Base-by-base conservation (phyloP, 2,888 invertebrate species). In the Ophion costatus region DNA sequence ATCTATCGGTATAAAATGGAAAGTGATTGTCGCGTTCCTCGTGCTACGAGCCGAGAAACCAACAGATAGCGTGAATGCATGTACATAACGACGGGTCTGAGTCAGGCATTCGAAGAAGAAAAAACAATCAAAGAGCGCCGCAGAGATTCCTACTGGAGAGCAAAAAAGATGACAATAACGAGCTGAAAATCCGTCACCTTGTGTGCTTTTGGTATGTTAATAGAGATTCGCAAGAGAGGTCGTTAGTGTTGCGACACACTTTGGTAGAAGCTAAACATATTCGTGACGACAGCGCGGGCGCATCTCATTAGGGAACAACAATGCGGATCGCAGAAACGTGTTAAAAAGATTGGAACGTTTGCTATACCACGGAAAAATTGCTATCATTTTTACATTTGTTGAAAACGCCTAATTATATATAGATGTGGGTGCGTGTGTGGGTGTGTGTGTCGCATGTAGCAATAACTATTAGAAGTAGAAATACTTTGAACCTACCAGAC, bases 171-270 rank as follows among this genome's bases (percentile, higher is more conserved):
- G 57, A 57, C 9, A 24, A 75, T 73, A 70, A 75, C 69, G 74
- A 73, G 69, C 59, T 69, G 59, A 11, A 69, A 69, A 69, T 33
- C 61, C 42, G 71, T 63, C 57, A 69, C n/a, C 45, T 2, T 45
- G 45, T 10, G 51, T 73, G 22, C 82, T 82, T 57, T 84, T 29
- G 71, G 80, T 66, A 75, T 86, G 67, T 82, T 80, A 80, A 80
- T 80, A 83, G 79, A 73, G 73, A 74, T 78, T 80, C 57, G n/a
- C n/a, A n/a, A n/a, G n/a, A n/a, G n/a, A n/a, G 51, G 64, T 51
- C 22, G 56, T 75, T 74, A 83, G 29, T 61, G 59, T 82, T 22
- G 33, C 59, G 63, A 70, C 29, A 69, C 20, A 63, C 9, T 11
- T 38, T n/a, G 29, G 51, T 75, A 29, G 45, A 64, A 45, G 64